Conservation (phyloP, 2,888 invertebrate genomes). For the Coelopa pilipes region DNA sequence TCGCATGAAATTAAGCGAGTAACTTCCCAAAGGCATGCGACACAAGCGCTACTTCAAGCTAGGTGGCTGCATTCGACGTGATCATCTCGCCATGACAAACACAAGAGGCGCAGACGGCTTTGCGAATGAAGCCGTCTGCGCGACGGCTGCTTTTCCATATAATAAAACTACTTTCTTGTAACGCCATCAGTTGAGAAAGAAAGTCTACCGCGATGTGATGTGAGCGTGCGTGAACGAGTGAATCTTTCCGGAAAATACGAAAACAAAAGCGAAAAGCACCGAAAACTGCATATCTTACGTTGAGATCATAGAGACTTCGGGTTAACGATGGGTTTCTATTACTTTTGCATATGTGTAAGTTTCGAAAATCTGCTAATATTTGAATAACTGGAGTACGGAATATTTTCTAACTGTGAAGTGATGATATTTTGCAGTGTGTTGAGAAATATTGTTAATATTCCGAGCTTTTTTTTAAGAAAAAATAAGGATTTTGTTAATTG, state of each 20-base stretch:
- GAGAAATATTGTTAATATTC: no score
- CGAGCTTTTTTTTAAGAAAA: no score
- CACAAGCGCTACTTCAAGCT: not conserved
- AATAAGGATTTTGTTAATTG: no score
- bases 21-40: constrained; percentile 4
- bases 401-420: no score
- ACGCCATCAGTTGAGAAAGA: constrained; percentile 64
- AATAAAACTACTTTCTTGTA: constrained; percentile 65
- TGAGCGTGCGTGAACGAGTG: constrained; percentile 44
- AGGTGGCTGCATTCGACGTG: constrained; percentile 23
- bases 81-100: constrained; percentile 20
- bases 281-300: no score
- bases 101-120: not conserved
- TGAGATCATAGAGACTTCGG: no score
- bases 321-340: no score
- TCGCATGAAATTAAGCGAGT: not conserved
- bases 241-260: constrained; percentile 23
- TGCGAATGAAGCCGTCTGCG: not conserved
- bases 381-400: no score
- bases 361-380: no score
- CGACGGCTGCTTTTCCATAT: constrained; percentile 51
- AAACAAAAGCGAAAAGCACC: no score
- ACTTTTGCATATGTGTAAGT: no score
- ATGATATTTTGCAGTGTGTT: no score
- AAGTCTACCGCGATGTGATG: constrained; percentile 57